Evolutionary conservation across 1,140 invertebrate genomes (phyloP).

Genomic region (Halesus radiatus): DNA sequence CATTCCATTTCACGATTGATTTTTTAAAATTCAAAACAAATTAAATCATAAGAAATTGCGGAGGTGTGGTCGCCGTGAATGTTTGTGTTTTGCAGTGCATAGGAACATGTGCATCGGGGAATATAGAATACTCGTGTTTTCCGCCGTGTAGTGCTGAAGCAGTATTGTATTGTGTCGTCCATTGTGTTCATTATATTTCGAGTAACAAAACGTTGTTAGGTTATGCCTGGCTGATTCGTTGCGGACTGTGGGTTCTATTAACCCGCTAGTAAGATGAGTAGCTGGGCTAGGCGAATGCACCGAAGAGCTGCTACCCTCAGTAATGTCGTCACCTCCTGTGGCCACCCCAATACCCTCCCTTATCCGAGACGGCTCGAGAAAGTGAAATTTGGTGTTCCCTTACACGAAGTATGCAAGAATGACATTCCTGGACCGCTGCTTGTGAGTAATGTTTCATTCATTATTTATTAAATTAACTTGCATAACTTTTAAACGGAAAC

Average conservation of each 20-base stretch:
- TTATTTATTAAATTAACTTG: not conserved
- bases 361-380: slow-evolving; percentile 89
- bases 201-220: slow-evolving; percentile 37
- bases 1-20: slow-evolving; percentile 52
- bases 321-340: slow-evolving; percentile 91
- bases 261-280: slow-evolving; percentile 76
- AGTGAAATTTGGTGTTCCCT: slow-evolving; percentile 92
- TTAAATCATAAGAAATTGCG: slow-evolving; percentile 45
- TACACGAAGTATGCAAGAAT: slow-evolving; percentile 93
- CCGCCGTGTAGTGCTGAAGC: not conserved
- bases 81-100: slow-evolving; percentile 37
- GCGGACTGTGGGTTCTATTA: not conserved
- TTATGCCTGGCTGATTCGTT: slow-evolving; percentile 47
- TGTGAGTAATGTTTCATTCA: slow-evolving; percentile 71
- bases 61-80: slow-evolving; percentile 46
- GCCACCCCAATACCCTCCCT: slow-evolving; percentile 79
- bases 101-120: not conserved
- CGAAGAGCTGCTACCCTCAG: slow-evolving; percentile 88
- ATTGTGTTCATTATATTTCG: slow-evolving; percentile 37
- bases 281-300: slow-evolving; percentile 92
- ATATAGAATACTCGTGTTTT: slow-evolving; percentile 7
- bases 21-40: slow-evolving; percentile 52
- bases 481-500: not conserved
- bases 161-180: slow-evolving; percentile 9
- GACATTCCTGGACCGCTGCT: slow-evolving; percentile 92